Evolutionary conservation across 1,140 invertebrate genomes (phyloP).

Genomic region (Adelges cooleyi): DNA sequence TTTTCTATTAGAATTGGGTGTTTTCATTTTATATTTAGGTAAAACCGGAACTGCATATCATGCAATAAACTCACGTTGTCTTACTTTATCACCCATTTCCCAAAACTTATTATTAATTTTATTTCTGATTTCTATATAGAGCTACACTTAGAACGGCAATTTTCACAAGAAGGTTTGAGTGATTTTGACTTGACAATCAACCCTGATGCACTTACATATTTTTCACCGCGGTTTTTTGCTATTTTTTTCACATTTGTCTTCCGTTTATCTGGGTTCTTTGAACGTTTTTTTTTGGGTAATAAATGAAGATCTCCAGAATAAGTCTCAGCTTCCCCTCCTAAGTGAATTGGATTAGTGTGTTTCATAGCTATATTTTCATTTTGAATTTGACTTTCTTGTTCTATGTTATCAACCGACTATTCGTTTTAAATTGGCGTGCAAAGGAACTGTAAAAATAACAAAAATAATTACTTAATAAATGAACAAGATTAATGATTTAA

Average conservation of each 20-base stretch:
- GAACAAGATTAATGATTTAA: no score
- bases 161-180: slow-evolving; percentile 5
- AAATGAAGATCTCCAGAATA: no score
- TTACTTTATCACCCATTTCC: neutral
- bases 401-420: no score
- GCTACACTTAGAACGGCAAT: neutral
- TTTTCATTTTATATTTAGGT: neutral
- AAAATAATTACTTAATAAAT: no score
- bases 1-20: neutral
- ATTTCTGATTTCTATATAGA: neutral
- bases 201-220: neutral
- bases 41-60: neutral
- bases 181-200: neutral
- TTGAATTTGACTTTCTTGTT: no score
- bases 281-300: no score
- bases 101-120: neutral
- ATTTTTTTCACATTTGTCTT: neutral
- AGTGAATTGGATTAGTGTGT: no score
- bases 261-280: no score
- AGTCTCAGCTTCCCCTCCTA: no score
- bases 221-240: neutral
- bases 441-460: no score
- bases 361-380: no score
- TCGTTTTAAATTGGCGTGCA: no score
- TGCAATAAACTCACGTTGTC: neutral